Base-by-base conservation (phyloP, 1,140 invertebrate genomes). In the Mercenaria mercenaria region DNA sequence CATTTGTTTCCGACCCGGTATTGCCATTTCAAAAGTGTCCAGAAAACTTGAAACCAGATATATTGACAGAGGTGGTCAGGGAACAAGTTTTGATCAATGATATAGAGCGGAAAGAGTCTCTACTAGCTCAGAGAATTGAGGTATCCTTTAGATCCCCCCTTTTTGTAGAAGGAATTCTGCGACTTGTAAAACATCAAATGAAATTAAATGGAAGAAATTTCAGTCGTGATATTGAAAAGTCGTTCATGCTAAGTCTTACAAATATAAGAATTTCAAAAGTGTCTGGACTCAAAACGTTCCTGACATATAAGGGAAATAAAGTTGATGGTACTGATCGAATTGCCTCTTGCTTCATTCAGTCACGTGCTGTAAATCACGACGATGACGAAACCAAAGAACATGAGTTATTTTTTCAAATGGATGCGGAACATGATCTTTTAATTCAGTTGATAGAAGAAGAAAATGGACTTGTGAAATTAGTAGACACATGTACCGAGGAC, bases 271-370 rank as follows among this genome's bases (percentile, higher is more conserved):
- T 72, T 0, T 43, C 41, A n/a, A 64, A 69, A 76, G 67, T 85
- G 6, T 67, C 69, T 1, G 82, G 82, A 26, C 43, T 85, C 8
- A 52, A 85, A 34, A 85, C 82, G 3, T 29, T 37, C 20, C 64
- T 85, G 34, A 56, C 20, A 85, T 74, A 50, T 50, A 74, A 85
- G 4, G 82, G 64, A 2, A 34, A 39, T 10, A 50, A 18, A 76
- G 29, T 72, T 13, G 61, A 69, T 3, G 43, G 26, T 8, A 50
- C 82, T 32, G 39, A 72, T 1, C 8, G n/a, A 23, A 29, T 26
- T 34, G 41, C 26, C 4, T 20, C 20, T 20, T 74, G 82, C 39
- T 85, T 72, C 32, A 72, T 85, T 50, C 0, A 59, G 11, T 39
- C 32, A 39, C 15, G 37, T 26, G 13, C 2, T 6, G 1, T 1